These are phyloP conservation scores for Pseudachorutes palmiensis DNA, from an alignment of 1,140 invertebrate genomes.

Conservation along the genomic window DNA sequence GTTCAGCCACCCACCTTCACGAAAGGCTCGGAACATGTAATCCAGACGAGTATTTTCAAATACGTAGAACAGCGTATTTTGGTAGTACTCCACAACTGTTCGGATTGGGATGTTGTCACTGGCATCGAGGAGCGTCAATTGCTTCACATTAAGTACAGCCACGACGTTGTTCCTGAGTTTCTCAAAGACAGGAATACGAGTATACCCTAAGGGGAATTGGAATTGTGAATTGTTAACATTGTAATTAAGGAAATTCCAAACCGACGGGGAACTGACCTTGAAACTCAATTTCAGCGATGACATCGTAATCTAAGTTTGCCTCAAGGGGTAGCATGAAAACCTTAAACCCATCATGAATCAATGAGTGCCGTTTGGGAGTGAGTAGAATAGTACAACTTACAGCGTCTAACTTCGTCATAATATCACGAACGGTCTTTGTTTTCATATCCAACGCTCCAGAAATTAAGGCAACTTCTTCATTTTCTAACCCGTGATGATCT, in stretches of 20 bases:
- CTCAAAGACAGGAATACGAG: constrained; percentile 56
- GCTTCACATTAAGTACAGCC: constrained; percentile 56
- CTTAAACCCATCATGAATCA: constrained; percentile 42
- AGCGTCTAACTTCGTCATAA: constrained; percentile 53
- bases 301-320: constrained; percentile 50
- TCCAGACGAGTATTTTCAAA: constrained; percentile 55
- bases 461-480: constrained; percentile 54
- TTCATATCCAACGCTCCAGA: constrained; percentile 51
- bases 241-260: too few species aligned
- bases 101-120: constrained; percentile 53
- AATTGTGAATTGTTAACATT: too few species aligned
- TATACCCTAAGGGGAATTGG: constrained; percentile 48
- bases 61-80: constrained; percentile 53
- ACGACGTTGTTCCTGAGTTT: constrained; percentile 50
- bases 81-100: constrained; percentile 56
- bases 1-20: constrained; percentile 49
- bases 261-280: constrained; percentile 33
- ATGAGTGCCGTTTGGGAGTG: too few species aligned
- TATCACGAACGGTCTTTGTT: constrained; percentile 48
- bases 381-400: constrained; percentile 44
- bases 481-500: too few species aligned
- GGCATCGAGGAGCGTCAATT: constrained; percentile 58
- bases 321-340: constrained; percentile 51
- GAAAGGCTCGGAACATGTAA: constrained; percentile 57
- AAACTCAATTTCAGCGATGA: constrained; percentile 52